Evolutionary conservation across 2,113 vertebrate genomes (phyloP), one percentile per base, ranked within the genome.

Genomic region (Lycocorax pyrrhopterus): DNA sequence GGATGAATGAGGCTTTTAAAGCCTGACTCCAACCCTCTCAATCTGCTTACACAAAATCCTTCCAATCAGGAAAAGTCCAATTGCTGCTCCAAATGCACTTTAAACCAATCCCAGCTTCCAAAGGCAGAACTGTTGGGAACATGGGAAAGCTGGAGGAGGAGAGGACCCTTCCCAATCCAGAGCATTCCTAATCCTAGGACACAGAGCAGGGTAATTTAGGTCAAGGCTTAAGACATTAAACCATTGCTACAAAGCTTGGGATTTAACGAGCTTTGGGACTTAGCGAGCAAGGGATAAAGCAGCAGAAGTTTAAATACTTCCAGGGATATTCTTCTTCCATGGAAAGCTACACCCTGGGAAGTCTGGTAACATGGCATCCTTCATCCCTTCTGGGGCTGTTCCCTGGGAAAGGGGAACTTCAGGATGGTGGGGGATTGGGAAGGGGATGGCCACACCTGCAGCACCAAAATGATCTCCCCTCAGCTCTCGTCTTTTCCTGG

Each of bases 1-100:
- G 79, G 96, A 91, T 62, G 91, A 95, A 96, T 47, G 44, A 90
- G 71, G 91, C 91, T 95, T 97, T 97, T 93, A 96, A 93, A 87
- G 77, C 33, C 94, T 43, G 82, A 80, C 92, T 90, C 91, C 46
- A 84, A 95, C 72, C 69, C 91, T 83, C 52, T 58, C 67, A 35
- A 84, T 94, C 96, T 93, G 92, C 89, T 96, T 72, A 85, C 52
- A 60, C 9, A 93, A 58, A 92, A 55, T 73, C 83, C 85, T 90
- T 92, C 87, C 87, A 72, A 62, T 80, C 82, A 94, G 92, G 67
- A 82, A 43, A 87, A 82, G 92, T 83, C 84, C 79, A 84, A 87
- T 68, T 39, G 88, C 84, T 35, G 43, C 46, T 53, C 72, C 32
- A 77, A 80, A 89, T 41, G 44, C 52, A 68, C 64, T 94, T 76